Evolutionary conservation across 2,888 invertebrate species (phyloP).

Genomic region (Megaustenia siamemsis): DNA sequence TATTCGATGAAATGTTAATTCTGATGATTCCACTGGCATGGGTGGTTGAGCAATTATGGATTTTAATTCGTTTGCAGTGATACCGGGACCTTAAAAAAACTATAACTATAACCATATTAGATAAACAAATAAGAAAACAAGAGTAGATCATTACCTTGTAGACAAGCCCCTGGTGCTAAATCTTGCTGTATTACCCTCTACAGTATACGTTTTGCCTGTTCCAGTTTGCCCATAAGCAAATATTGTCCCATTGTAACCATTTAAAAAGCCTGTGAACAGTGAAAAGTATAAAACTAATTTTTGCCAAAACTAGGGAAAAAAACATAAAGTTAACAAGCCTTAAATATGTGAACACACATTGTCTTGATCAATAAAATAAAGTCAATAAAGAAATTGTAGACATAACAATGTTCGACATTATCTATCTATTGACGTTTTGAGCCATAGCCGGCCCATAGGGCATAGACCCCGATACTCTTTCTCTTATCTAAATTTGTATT

Average conservation of each 20-base stretch:
- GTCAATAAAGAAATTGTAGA: neutral
- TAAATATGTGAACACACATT: neutral
- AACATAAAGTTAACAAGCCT: neutral
- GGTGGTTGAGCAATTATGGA: no score
- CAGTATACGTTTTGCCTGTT: conserved; percentile 78
- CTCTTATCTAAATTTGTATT: no score
- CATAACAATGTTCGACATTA: no score
- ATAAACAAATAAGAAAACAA: neutral
- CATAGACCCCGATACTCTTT: no score
- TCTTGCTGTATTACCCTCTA: conserved; percentile 73
- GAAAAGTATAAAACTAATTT: neutral
- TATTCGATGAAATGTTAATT: no score
- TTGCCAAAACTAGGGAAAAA: neutral
- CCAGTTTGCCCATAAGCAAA: conserved; percentile 80
- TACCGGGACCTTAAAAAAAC: no score
- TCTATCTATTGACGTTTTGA: no score
- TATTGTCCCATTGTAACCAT: conserved; percentile 78
- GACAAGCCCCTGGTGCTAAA: conserved; percentile 71
- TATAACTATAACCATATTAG: no score
- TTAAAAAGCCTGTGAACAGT: conserved; percentile 69
- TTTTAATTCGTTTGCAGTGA: no score
- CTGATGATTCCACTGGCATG: no score
- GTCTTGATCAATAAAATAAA: neutral
- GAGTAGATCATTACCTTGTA: conserved; percentile 67
- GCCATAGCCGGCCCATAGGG: no score